Base-by-base conservation (phyloP, 37 sponge, comb jelly and placozoan species). In the Halisarca cf. caerulea region DNA sequence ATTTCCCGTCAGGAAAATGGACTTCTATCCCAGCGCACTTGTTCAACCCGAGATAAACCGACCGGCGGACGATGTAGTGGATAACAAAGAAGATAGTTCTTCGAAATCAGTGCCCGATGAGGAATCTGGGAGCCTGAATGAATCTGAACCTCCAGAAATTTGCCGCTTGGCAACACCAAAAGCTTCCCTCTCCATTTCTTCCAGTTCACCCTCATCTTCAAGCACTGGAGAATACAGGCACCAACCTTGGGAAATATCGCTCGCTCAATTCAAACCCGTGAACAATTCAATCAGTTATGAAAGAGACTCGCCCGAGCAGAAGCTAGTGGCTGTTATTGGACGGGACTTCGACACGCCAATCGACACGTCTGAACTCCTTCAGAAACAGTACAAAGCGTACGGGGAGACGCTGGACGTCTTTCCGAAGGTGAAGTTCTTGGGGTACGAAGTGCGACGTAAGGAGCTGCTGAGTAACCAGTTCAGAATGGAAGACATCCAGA, bases 341-440 rank as follows among this genome's bases (percentile, higher is more conserved):
- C 85, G 97, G 47, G 94, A 94, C 60, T 97, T 97, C 81, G 97
- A 97, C 53, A 58, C 74, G 27, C 95, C 97, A 9, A 40, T 40
- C 0, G 51, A 80, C 15, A 69, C 94, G 5, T 88, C 95, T 25
- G 39, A 72, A 6, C 53, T 51, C 8, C 75, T 94, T 20, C 77
- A 74, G 43, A 74, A 74, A 44, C 42, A 44, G 44, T 74, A 39
- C 77, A 74, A 74, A 43, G 20, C 44, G 21, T 18, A 24, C 21
- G 77, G 77, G n/a, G 43, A 40, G 0, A 2, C 18, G 42, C 24
- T 40, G 0, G 45, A 37, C 15, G 44, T 41, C 25, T 41, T 74
- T 20, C 81, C 87, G 25, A 38, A 23, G 9, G 80, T 78, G 3
- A 89, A 92, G 53, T 90, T 90, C 59, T 79, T 87, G 14, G 86